Base-by-base conservation (phyloP, 2,888 invertebrate genomes). In the Crossocerus cetratus region DNA sequence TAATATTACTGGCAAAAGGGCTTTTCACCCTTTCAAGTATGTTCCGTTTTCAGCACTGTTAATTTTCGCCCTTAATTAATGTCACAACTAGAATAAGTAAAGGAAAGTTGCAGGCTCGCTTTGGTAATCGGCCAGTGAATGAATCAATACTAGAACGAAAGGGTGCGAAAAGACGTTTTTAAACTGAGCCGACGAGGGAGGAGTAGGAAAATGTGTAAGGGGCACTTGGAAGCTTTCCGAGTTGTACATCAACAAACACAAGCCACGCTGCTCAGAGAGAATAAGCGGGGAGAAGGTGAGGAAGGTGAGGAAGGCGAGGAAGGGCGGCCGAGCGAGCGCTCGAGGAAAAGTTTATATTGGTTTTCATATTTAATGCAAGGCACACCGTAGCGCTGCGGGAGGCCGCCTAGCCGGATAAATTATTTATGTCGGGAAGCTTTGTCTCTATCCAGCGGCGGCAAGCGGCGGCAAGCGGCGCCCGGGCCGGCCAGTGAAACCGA, bases 291-390 rank as follows among this genome's bases (percentile, higher is more conserved):
- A 49, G 16, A 49, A 49, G n/a, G 14, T 3, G 16, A 49, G 16
- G 4, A 49, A 16, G 16, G 49, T n/a, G n/a, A n/a, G n/a, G n/a
- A n/a, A n/a, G n/a, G 14, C 8, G 16, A 49, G 16, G 4, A 49
- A 16, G 16, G 49, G 16, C 14, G 45, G 45, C 3, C 45, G 57
- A 59, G 59, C 57, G 45, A 44, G 76, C 53, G 72, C 74, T 63
- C 71, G 76, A 68, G 77, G 78, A 84, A 86, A 86, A 87, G 80
- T 87, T 87, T 86, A 85, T 87, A 87, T 87, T 87, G 86, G 86
- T 86, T 87, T 87, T 87, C 86, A 87, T 87, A 86, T 87, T 87
- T 87, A 86, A 87, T 87, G 86, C 86, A 86, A 86, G 85, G 83
- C 80, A 78, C 83, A 81, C 65, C 69, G 71, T 60, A 53, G 22